Evolutionary conservation across 2,113 vertebrate species (phyloP).

Genomic region (Rhizomys pruinosus): DNA sequence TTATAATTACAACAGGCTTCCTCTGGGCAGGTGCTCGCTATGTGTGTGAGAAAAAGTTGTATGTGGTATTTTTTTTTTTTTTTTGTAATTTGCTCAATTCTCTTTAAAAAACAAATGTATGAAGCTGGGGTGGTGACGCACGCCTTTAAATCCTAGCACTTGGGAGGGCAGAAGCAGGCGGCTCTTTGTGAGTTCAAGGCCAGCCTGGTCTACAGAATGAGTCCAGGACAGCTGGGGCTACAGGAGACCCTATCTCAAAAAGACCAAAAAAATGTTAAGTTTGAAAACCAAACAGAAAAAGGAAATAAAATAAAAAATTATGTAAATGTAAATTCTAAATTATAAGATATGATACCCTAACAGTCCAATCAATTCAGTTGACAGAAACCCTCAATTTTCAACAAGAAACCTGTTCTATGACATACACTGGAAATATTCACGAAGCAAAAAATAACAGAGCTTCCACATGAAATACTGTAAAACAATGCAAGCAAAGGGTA

Average conservation of each 20-base stretch:
- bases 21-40: no score
- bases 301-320: neutral
- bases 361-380: neutral
- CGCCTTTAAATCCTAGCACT: no score
- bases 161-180: no score
- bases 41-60: neutral
- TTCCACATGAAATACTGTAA: neutral
- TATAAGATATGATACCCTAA: neutral
- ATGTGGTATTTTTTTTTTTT: neutral
- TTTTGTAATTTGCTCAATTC: neutral
- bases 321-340: neutral
- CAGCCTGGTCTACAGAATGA: no score
- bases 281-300: neutral
- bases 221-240: no score
- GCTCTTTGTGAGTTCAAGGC: no score
- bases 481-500: constrained; percentile 10
- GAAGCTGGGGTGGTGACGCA: no score
- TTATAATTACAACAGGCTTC: neutral
- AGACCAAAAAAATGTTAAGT: no score
- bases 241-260: no score
- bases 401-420: neutral
- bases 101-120: no score
- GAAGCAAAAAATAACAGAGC: constrained; percentile 28
- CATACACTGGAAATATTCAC: neutral
- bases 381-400: neutral